Conservation (phyloP, 2,888 invertebrate species). For the Cyaniris semiargus region DNA sequence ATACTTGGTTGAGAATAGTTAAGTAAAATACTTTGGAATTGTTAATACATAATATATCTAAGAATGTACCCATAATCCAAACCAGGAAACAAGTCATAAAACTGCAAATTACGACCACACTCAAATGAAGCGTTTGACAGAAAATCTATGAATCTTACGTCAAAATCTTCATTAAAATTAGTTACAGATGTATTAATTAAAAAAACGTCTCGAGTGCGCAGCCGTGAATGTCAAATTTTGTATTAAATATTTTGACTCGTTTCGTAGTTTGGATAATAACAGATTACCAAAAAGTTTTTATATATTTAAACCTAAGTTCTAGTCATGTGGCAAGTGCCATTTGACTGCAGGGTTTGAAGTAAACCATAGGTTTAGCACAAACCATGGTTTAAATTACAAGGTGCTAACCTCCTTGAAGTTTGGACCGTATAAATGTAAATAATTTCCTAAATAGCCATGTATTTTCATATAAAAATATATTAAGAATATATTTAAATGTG, state of each 20-base stretch:
- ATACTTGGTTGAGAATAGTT: background rate
- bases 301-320: background rate
- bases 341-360: background rate
- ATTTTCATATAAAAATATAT: background rate
- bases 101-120: background rate
- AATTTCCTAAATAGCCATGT: background rate
- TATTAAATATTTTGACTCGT: too few relatives aligned
- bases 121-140: too few relatives aligned
- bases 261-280: background rate
- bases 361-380: background rate
- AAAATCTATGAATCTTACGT: too few relatives aligned
- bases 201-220: background rate
- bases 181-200: too few relatives aligned
- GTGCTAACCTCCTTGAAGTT: background rate
- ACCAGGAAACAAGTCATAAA: background rate
- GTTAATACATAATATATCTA: background rate
- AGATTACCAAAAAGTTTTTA: background rate
- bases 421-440: background rate
- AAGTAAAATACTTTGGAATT: background rate
- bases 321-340: conserved; percentile 1
- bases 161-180: too few relatives aligned
- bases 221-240: background rate
- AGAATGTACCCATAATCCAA: background rate
- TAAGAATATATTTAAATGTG: background rate
- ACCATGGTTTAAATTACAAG: background rate